Conservation (phyloP, 2,888 invertebrate species). For the Atrina japonica region DNA sequence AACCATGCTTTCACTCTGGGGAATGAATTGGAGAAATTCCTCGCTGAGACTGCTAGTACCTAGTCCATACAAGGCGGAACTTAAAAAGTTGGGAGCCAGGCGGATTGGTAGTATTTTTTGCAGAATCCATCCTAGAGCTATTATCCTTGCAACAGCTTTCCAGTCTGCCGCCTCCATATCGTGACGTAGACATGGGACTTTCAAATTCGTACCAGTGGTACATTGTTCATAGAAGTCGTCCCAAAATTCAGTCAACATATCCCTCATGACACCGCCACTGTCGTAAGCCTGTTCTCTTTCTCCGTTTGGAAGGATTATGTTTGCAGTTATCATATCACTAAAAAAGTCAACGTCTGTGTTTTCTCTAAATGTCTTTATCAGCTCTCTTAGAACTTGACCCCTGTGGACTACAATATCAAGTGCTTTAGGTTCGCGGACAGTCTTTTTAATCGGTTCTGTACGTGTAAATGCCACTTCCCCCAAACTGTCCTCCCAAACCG, state of each 20-base stretch:
- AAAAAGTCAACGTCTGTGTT: slow-evolving; percentile 19
- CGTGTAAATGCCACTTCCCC: slow-evolving; percentile 22
- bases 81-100: slow-evolving; percentile 13
- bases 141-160: slow-evolving; percentile 18
- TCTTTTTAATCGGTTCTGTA: slow-evolving; percentile 5
- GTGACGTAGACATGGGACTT: slow-evolving; percentile 18
- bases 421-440: slow-evolving; percentile 22
- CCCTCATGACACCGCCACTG: slow-evolving; percentile 20
- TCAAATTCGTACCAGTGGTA: slow-evolving; percentile 7
- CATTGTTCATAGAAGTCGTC: slow-evolving; percentile 32
- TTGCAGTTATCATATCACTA: slow-evolving; percentile 13
- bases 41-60: slow-evolving; percentile 8
- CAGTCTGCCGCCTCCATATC: slow-evolving; percentile 18
- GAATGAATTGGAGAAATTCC: slow-evolving; percentile 26
- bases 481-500: slow-evolving; percentile 21
- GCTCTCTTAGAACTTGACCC: slow-evolving; percentile 22
- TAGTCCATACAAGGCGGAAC: slow-evolving; percentile 15
- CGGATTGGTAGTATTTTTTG: slow-evolving; percentile 16
- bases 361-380: slow-evolving; percentile 17
- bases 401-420: slow-evolving; percentile 27
- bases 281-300: slow-evolving; percentile 25
- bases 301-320: slow-evolving; percentile 27
- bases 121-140: slow-evolving; percentile 22
- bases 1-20: slow-evolving; percentile 20
- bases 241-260: slow-evolving; percentile 30